Percentiles rank a stretch among this genome's conserved stretches.
Evolutionary conservation across 2,888 invertebrate species (phyloP).

Genomic region (Octonoba sinensis): DNA sequence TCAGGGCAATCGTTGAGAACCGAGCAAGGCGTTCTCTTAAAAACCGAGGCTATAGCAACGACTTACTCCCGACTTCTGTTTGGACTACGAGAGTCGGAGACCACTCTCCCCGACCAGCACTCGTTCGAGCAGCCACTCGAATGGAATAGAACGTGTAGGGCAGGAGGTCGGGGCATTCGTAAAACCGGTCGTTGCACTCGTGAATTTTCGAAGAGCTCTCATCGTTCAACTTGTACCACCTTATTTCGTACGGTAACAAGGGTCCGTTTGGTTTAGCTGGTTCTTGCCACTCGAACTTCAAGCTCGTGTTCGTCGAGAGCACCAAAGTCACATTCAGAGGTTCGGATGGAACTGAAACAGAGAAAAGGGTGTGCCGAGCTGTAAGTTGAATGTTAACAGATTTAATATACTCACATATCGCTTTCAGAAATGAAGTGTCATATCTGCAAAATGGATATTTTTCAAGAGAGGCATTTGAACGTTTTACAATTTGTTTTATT

Average conservation of each 20-base stretch:
- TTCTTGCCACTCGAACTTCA: constrained; percentile 10
- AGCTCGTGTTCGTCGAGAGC: constrained; percentile 6
- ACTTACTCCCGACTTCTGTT: constrained; percentile 31
- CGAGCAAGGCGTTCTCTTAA: too few species aligned
- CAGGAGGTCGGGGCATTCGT: neutral
- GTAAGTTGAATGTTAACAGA: too few species aligned
- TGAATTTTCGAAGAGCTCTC: neutral
- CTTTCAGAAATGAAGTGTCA: too few species aligned
- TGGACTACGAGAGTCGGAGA: neutral
- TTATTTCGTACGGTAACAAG: neutral
- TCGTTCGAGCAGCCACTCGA: constrained; percentile 2
- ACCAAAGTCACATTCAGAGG: constrained; percentile 1
- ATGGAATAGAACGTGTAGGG: constrained; percentile 23
- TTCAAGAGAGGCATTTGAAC: too few species aligned
- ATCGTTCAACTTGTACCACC: neutral
- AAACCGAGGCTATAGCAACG: too few species aligned
- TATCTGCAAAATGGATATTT: too few species aligned
- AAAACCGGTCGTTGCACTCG: neutral
- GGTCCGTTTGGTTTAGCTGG: constrained; percentile 18
- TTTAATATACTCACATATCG: too few species aligned
- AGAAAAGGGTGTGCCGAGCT: too few species aligned
- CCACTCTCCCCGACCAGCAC: constrained; percentile 12
- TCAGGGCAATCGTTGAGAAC: too few species aligned
- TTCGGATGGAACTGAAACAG: constrained; percentile 19
- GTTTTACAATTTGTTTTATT: too few species aligned